phyloP scores from a whole-genome alignment of 2,797 vertebrate species.

The Miichthys miiuy region DNA sequence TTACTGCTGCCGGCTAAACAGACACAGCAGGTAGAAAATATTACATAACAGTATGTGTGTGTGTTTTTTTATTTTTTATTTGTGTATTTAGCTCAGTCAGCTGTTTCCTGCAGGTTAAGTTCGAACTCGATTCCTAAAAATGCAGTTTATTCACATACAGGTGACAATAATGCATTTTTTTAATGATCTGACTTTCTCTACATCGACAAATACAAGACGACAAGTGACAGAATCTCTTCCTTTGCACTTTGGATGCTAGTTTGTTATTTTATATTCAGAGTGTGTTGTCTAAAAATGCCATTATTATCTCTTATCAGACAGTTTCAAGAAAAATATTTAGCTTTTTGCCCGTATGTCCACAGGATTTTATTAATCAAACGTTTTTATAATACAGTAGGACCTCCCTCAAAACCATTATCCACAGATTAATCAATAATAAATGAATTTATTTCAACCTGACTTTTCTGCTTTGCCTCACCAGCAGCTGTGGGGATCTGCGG shows the following conservation, averaged over 20 bases:
- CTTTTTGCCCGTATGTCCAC: too few species aligned
- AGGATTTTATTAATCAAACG: too few species aligned
- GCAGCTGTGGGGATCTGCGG: conserved; percentile 2
- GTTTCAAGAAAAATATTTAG: too few species aligned
- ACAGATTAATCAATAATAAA: background rate
- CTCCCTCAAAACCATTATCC: too few species aligned
- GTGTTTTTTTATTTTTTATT: background rate
- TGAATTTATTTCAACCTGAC: too few species aligned
- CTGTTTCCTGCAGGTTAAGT: background rate
- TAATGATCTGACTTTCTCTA: background rate
- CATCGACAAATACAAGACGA: background rate
- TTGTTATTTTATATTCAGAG: background rate
- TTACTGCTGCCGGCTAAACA: background rate
- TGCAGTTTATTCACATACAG: background rate
- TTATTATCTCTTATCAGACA: too few species aligned
- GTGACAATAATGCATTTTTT: background rate
- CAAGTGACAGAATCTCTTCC: background rate
- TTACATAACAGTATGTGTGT: background rate
- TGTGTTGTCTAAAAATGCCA: too few species aligned
- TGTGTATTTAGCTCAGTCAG: conserved; percentile 12
- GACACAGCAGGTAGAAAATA: background rate
- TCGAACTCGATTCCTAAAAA: background rate
- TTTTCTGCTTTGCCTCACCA: background rate
- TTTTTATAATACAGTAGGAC: too few species aligned
- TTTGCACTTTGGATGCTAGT: background rate